These are phyloP conservation scores for Batillaria attramentaria DNA, from an alignment of 1,140 invertebrate species.

Conservation along the genomic window DNA sequence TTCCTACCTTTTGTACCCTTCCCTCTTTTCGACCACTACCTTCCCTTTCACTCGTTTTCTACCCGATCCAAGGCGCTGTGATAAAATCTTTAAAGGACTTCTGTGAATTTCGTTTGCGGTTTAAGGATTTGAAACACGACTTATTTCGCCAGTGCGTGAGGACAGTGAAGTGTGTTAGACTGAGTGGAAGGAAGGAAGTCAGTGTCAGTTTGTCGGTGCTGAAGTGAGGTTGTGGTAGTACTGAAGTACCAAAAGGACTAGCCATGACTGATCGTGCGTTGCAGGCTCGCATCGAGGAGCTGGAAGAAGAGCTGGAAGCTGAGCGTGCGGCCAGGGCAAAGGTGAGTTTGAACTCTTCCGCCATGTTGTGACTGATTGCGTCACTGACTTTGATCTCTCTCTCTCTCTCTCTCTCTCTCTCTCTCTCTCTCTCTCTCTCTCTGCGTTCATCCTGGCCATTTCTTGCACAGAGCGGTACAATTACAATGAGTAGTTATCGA, in stretches of 20 bases:
- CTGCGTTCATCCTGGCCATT: too few relatives aligned
- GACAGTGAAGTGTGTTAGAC: background rate
- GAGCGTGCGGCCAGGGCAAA: slow-evolving; percentile 97
- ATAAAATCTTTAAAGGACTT: background rate
- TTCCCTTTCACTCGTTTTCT: background rate
- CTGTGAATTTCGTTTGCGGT: background rate
- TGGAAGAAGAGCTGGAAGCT: slow-evolving; percentile 98
- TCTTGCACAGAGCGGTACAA: too few relatives aligned
- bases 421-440: slow-evolving; percentile 12
- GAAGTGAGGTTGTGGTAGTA: background rate
- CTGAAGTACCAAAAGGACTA: background rate
- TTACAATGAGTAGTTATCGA: too few relatives aligned
- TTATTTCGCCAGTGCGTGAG: background rate
- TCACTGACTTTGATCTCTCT: too few relatives aligned
- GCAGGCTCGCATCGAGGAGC: slow-evolving; percentile 91
- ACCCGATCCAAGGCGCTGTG: slow-evolving; percentile 27
- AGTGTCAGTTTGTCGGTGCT: background rate
- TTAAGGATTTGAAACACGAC: background rate
- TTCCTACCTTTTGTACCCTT: background rate
- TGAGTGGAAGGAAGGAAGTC: background rate
- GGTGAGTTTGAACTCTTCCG: slow-evolving; percentile 55
- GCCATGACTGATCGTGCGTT: slow-evolving; percentile 45
- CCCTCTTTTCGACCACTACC: background rate
- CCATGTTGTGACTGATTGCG: background rate
- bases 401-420: slow-evolving; percentile 1